Percentiles rank a stretch among this genome's conserved stretches.
Evolutionary conservation across 2,113 vertebrate genomes (phyloP).

Genomic region (Xyrauchen texanus): DNA sequence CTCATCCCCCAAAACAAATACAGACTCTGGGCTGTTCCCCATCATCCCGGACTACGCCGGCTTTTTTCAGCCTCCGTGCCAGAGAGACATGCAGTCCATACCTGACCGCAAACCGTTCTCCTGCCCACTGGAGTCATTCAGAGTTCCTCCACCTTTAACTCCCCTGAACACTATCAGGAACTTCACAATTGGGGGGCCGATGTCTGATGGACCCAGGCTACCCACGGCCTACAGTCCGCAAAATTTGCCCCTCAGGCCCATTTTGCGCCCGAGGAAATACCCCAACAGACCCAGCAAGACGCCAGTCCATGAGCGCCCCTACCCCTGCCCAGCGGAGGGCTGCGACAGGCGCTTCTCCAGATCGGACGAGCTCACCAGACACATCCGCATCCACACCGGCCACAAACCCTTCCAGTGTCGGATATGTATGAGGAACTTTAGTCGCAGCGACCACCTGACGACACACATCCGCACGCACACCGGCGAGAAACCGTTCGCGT

Average conservation of each 20-base stretch:
- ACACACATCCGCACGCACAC: conserved; percentile 97
- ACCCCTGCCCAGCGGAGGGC: conserved; percentile 92
- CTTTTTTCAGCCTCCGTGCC: conserved; percentile 90
- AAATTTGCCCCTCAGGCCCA: conserved; percentile 88
- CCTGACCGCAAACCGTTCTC: conserved; percentile 91
- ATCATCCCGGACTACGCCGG: conserved; percentile 91
- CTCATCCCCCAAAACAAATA: conserved; percentile 84
- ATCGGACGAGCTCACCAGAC: conserved; percentile 90
- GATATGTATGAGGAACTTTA: conserved; percentile 96
- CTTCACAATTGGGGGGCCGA: conserved; percentile 84
- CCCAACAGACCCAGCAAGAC: conserved; percentile 98
- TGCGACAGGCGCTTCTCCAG: conserved; percentile 94
- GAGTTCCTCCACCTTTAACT: conserved; percentile 90
- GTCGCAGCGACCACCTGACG: conserved; percentile 94
- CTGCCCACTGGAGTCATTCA: conserved; percentile 86
- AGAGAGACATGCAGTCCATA: conserved; percentile 86
- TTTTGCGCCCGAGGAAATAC: conserved; percentile 89
- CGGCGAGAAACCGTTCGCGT: conserved; percentile 93
- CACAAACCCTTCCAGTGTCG: conserved; percentile 96
- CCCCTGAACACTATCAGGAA: conserved; percentile 95
- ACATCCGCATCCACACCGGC: conserved; percentile 94
- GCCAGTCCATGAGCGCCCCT: conserved; percentile 92
- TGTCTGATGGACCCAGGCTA: conserved; percentile 71
- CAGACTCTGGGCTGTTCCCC: conserved; percentile 83
- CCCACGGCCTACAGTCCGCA: conserved; percentile 87